Evolutionary conservation across 2,797 vertebrate genomes (phyloP).

Genomic region (Orestias chungarensis): DNA sequence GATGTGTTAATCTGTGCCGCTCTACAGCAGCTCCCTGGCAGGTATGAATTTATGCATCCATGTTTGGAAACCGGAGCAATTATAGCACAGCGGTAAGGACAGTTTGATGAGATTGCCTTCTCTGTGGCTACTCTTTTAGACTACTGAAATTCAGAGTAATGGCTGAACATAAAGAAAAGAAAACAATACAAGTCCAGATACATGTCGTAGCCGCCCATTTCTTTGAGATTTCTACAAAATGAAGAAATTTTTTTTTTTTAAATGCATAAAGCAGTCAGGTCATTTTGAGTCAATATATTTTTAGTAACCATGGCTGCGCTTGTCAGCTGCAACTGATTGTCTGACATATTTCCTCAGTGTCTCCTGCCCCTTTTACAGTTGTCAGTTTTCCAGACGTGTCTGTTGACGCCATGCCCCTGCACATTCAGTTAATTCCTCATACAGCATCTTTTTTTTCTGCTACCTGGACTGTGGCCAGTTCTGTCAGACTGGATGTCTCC

Average conservation of each 20-base stretch:
- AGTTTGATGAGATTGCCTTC: conserved; percentile 17
- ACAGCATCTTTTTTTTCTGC: conserved; percentile 31
- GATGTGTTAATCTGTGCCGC: conserved; percentile 9
- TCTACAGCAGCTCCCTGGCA: conserved; percentile 15
- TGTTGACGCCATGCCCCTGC: conserved; percentile 64
- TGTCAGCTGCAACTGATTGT: conserved; percentile 71
- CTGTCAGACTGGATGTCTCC: conserved; percentile 73
- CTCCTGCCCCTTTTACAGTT: conserved; percentile 68
- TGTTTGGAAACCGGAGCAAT: conserved; percentile 28
- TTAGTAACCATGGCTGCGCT: conserved; percentile 66
- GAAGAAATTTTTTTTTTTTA: not conserved
- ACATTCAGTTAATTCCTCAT: conserved; percentile 61
- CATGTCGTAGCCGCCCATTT: conserved; percentile 13
- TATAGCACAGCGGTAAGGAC: conserved; percentile 4
- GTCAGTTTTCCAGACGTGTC: conserved; percentile 63
- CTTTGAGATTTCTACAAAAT: conserved; percentile 12
- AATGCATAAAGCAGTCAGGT: conserved; percentile 44
- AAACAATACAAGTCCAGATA: not conserved
- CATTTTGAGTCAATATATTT: conserved; percentile 56
- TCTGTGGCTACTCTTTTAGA: conserved; percentile 18
- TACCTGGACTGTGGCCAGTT: conserved; percentile 65
- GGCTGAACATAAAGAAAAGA: conserved; percentile 5
- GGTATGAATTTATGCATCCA: conserved; percentile 12
- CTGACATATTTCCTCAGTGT: conserved; percentile 70
- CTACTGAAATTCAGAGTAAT: conserved; percentile 27